These are phyloP conservation scores for Scotopteryx bipunctaria DNA, from an alignment of 2,888 invertebrate species.

Conservation along the genomic window DNA sequence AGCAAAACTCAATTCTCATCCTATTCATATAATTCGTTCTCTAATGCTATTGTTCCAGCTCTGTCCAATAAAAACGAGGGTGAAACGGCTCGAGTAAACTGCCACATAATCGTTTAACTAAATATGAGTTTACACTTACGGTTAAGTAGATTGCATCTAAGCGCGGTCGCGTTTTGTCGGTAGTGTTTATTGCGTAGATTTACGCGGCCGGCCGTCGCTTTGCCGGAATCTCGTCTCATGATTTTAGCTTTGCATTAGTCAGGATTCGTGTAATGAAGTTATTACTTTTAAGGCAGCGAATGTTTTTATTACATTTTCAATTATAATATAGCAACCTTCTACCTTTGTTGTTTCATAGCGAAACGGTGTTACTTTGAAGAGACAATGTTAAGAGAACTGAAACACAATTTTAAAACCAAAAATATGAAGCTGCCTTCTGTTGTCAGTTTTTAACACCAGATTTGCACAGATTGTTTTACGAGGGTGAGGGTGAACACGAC, in stretches of 20 bases:
- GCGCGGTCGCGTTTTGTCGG: constrained; percentile 48
- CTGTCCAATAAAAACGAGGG: constrained; percentile 37
- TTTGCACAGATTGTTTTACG: constrained; percentile 6
- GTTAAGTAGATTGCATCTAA: constrained; percentile 51
- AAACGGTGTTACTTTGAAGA: too few relatives aligned
- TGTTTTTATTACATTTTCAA: too few relatives aligned
- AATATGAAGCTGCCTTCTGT: background rate
- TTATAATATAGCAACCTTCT: too few relatives aligned
- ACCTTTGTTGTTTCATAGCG: too few relatives aligned
- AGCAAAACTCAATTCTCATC: constrained; percentile 28
- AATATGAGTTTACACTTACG: constrained; percentile 41
- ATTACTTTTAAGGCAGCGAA: too few relatives aligned
- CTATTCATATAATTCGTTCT: constrained; percentile 31
- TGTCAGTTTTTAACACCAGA: background rate
- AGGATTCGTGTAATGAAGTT: constrained; percentile 20
- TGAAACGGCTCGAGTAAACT: constrained; percentile 40
- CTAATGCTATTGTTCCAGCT: constrained; percentile 22
- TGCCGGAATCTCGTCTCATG: constrained; percentile 59
- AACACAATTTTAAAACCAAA: too few relatives aligned
- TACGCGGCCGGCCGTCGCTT: constrained; percentile 55
- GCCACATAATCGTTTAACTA: constrained; percentile 41
- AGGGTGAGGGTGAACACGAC: constrained; percentile 44
- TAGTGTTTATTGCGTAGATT: constrained; percentile 60
- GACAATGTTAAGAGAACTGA: background rate
- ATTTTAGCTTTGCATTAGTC: constrained; percentile 28